Evolutionary conservation across 2,888 invertebrate genomes (phyloP), one percentile per base, ranked within the genome.

Genomic region (Lycocerus yunnanus): DNA sequence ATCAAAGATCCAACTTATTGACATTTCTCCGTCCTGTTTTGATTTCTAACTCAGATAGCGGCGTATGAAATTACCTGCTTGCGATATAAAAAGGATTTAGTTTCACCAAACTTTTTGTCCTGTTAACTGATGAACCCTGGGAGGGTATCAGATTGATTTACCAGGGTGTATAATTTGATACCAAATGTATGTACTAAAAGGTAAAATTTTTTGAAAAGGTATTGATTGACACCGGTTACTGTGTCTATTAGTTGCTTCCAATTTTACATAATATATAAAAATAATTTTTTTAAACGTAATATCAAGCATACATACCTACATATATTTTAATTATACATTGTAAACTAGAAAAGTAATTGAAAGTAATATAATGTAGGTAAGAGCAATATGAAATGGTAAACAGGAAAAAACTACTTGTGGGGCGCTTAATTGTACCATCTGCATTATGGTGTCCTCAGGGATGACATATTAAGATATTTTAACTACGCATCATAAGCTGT

Each of bases 1-100:
- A 73, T 73, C 76, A 73, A 70, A 73, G 75, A 71, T 77, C 79
- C 85, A 85, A 84, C 86, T 87, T 87, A 86, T 86, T 86, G 86
- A 87, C 86, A 85, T 86, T 85, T 85, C 85, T 83, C 82, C 83
- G 83, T 84, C 81, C 81, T 82, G 77, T 82, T 80, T 84, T 85
- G 87, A 87, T 87, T 86, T 85, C 84, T 84, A 84, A 84, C 84
- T 79, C 85, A 86, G 87, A 87, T 87, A 86, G 85, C 82, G 83
- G 82, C 82, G 83, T 85, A 85, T 86, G 85, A 83, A 85, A 83
- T 86, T 87, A 86, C 86, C 86, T 86, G 86, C 76, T 72, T 78
- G 76, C 73, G 72, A 67, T 75, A 73, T 71, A 85, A 80, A 85
- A 80, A 84, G 83, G 85, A 84, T 86, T 85, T 80, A 83, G 85